phyloP scores from a whole-genome alignment of 1,140 invertebrate genomes.

The Brachionus rubens region DNA sequence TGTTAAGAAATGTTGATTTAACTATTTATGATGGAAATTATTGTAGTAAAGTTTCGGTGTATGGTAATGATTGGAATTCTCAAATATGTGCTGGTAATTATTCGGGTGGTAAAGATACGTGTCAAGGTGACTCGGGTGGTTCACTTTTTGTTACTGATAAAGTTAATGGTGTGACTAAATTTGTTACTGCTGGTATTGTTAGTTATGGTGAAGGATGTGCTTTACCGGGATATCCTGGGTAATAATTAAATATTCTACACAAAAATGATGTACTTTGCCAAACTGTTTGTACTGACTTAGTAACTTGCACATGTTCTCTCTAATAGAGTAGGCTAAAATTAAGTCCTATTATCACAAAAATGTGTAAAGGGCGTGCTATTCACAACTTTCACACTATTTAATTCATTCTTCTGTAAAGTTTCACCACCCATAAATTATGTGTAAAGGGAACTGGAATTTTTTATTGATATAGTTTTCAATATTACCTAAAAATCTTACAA shows the following conservation, averaged over 20 bases:
- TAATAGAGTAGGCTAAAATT: too few relatives aligned
- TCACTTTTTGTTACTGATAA: conserved; percentile 18
- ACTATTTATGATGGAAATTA: conserved; percentile 39
- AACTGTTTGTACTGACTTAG: too few relatives aligned
- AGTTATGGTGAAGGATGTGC: conserved; percentile 5
- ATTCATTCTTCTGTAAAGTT: too few relatives aligned
- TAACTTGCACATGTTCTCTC: too few relatives aligned
- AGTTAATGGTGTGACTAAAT: not conserved
- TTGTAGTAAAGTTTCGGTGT: not conserved
- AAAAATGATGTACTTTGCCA: not conserved
- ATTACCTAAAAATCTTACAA: too few relatives aligned
- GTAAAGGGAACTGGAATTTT: too few relatives aligned
- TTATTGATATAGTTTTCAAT: too few relatives aligned
- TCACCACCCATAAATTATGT: too few relatives aligned
- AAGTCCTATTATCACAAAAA: too few relatives aligned
- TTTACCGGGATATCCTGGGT: conserved; percentile 19
- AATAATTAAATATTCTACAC: not conserved
- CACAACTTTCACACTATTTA: too few relatives aligned
- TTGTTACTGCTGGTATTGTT: conserved; percentile 41
- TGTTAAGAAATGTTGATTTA: conserved; percentile 7
- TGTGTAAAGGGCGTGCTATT: too few relatives aligned
- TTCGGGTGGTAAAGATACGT: conserved; percentile 38
- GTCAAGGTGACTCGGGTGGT: conserved; percentile 39
- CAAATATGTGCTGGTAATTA: conserved; percentile 42
- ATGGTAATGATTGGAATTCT: conserved; percentile 21